Percentiles rank a stretch among this genome's conserved stretches.
These are phyloP conservation scores for Synergus gifuensis DNA, from an alignment of 2,888 invertebrate genomes.

Conservation along the genomic window DNA sequence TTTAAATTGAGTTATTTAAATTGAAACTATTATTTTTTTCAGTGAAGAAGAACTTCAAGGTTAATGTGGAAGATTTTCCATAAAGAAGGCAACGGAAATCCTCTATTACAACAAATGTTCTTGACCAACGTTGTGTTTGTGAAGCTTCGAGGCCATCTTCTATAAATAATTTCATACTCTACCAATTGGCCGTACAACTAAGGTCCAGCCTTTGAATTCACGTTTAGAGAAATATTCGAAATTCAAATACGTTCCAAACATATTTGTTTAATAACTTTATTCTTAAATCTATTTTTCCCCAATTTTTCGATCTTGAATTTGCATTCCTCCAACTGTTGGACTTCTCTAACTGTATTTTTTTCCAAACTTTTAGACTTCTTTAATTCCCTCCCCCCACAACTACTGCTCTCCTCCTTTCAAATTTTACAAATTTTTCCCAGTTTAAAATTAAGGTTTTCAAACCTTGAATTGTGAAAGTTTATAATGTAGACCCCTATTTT, in stretches of 20 bases:
- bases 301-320: background rate
- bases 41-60: background rate
- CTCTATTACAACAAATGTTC: background rate
- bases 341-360: background rate
- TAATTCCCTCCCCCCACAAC: too few relatives aligned
- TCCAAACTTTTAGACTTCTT: background rate
- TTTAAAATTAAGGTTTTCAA: background rate
- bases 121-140: slow-evolving; percentile 31
- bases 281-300: too few relatives aligned
- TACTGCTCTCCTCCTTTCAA: too few relatives aligned
- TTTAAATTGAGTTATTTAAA: too few relatives aligned
- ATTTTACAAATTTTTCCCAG: background rate
- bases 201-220: slow-evolving; percentile 44
- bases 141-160: slow-evolving; percentile 64
- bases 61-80: background rate
- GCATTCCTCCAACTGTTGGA: background rate
- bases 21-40: too few relatives aligned
- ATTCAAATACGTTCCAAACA: slow-evolving; percentile 37
- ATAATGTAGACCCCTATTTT: background rate
- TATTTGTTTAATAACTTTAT: background rate
- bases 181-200: slow-evolving; percentile 44
- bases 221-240: slow-evolving; percentile 52
- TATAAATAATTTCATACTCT: slow-evolving; percentile 71
- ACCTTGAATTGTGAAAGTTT: background rate
- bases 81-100: background rate